phyloP scores from a whole-genome alignment of 2,797 vertebrate genomes.

The Gambelia wislizenii region DNA sequence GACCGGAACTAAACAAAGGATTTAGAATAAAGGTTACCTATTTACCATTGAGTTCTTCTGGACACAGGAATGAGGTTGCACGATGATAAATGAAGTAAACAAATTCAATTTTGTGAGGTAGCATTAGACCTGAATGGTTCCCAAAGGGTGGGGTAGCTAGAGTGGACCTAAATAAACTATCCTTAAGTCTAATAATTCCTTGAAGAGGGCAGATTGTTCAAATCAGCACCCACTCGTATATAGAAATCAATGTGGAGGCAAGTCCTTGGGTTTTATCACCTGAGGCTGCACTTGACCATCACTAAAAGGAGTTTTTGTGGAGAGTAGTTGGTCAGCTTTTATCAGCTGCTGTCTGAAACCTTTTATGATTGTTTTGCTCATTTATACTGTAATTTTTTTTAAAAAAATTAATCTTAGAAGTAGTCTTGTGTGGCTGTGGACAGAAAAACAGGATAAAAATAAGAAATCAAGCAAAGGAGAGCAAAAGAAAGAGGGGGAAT shows the following conservation, averaged over 20 bases:
- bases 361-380: neutral
- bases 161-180: neutral
- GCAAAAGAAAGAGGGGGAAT: neutral
- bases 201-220: neutral
- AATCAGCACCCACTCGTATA: neutral
- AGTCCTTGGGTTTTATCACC: neutral
- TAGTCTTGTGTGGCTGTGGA: neutral
- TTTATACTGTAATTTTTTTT: slow-evolving; percentile 1
- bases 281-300: neutral
- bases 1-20: neutral
- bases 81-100: neutral
- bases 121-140: neutral
- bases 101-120: neutral
- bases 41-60: neutral
- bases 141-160: neutral
- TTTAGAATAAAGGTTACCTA: neutral
- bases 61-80: neutral
- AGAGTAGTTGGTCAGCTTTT: neutral
- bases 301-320: neutral
- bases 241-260: neutral
- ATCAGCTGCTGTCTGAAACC: neutral
- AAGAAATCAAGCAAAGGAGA: neutral
- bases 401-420: neutral
- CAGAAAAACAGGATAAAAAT: neutral
- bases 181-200: no score